Conservation (phyloP, 1,140 invertebrate genomes). For the Drosophila nebulosa region DNA sequence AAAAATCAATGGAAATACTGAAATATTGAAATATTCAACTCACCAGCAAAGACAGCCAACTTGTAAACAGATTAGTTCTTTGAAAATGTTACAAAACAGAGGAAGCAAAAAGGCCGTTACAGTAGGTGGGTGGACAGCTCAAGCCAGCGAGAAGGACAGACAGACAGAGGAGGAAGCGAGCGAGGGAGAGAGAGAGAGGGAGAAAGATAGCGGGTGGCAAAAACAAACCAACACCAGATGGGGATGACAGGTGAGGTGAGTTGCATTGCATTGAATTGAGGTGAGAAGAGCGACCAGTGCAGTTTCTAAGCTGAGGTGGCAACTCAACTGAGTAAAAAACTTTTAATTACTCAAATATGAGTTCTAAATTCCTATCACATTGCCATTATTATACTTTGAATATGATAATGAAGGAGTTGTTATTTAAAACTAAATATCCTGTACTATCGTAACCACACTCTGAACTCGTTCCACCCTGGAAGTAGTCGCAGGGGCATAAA, state of each 20-base stretch:
- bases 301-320: no score
- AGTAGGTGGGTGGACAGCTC: no score
- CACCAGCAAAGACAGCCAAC: conserved; percentile 24
- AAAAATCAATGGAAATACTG: background rate
- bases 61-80: conserved; percentile 27
- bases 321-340: no score
- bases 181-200: no score
- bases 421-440: no score
- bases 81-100: background rate
- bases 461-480: no score
- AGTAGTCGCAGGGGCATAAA: background rate
- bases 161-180: background rate
- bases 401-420: no score
- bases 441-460: no score
- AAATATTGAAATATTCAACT: conserved; percentile 20
- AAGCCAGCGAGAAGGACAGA: background rate
- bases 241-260: background rate
- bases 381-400: no score
- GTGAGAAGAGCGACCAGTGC: background rate
- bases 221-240: background rate
- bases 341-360: no score
- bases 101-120: no score
- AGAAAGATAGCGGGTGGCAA: background rate
- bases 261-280: background rate
- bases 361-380: no score